Evolutionary conservation across 2,113 vertebrate species (phyloP).

Genomic region (Cyprinus carpio): DNA sequence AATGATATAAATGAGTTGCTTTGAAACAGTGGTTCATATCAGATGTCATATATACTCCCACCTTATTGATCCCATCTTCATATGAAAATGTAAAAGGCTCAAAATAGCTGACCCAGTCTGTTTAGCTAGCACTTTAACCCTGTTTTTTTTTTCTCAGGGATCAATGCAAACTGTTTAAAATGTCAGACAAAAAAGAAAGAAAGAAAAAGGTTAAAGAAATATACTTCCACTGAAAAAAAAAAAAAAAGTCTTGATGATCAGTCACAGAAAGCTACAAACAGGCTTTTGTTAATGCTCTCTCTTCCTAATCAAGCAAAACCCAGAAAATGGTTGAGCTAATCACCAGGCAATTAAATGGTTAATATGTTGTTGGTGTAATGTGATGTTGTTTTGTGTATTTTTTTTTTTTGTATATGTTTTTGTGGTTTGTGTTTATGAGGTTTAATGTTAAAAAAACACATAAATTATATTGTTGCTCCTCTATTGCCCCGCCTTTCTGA

Average conservation of each 20-base stretch:
- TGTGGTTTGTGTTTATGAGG: too few relatives aligned
- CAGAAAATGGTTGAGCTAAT: too few relatives aligned
- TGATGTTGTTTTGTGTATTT: too few relatives aligned
- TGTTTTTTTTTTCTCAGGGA: neutral
- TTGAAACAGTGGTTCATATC: neutral
- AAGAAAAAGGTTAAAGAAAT: neutral
- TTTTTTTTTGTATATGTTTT: too few relatives aligned
- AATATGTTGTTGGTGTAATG: too few relatives aligned
- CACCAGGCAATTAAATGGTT: too few relatives aligned
- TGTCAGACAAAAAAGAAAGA: neutral
- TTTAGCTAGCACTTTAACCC: neutral
- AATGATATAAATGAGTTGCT: neutral
- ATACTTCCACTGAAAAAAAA: neutral
- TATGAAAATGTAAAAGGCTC: neutral
- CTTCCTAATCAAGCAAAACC: too few relatives aligned
- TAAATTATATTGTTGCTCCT: too few relatives aligned
- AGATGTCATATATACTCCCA: neutral
- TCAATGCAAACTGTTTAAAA: neutral
- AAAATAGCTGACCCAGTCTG: conserved; percentile 19
- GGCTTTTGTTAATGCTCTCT: too few relatives aligned
- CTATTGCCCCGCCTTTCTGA: too few relatives aligned
- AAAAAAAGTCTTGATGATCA: neutral
- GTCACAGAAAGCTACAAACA: neutral
- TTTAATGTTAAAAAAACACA: too few relatives aligned
- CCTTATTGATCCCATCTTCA: neutral